Percentiles rank a stretch among this genome's conserved stretches.
Evolutionary conservation across 2,888 invertebrate species (phyloP).

Genomic region (Tetramorium bicarinatum): DNA sequence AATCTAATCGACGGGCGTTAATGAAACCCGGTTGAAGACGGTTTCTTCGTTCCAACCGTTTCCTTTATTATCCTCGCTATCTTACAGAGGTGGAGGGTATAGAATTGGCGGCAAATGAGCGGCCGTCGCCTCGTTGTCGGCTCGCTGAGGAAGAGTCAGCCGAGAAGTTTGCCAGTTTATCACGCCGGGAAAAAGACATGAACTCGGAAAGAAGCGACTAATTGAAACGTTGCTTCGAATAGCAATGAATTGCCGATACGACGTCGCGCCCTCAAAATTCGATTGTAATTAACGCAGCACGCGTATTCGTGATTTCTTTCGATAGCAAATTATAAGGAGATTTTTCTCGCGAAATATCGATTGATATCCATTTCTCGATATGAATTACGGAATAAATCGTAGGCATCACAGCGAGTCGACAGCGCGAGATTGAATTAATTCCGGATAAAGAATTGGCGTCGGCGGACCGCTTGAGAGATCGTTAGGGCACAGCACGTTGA

Average conservation of each 20-base stretch:
- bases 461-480: conserved; percentile 33
- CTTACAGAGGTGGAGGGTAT: not conserved
- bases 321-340: not conserved
- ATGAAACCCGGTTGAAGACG: conserved; percentile 61
- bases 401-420: conserved; percentile 65
- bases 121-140: conserved; percentile 16
- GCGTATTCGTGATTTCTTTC: not conserved
- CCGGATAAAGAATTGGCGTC: conserved; percentile 73
- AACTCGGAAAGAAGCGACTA: conserved; percentile 14
- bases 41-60: conserved; percentile 55
- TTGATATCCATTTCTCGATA: conserved; percentile 46
- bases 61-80: conserved; percentile 48
- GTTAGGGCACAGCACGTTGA: conserved; percentile 32
- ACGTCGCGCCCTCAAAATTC: not conserved
- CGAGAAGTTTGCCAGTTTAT: conserved; percentile 52
- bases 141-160: conserved; percentile 17
- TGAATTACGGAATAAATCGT: conserved; percentile 70
- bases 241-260: not conserved
- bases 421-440: conserved; percentile 80
- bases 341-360: conserved; percentile 10
- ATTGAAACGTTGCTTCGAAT: conserved; percentile 14
- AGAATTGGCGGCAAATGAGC: conserved; percentile 43
- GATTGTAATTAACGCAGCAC: conserved; percentile 13
- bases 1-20: conserved; percentile 67
- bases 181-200: conserved; percentile 23